phyloP scores from a whole-genome alignment of 2,113 vertebrate species.

The Anthoscopus minutus region DNA sequence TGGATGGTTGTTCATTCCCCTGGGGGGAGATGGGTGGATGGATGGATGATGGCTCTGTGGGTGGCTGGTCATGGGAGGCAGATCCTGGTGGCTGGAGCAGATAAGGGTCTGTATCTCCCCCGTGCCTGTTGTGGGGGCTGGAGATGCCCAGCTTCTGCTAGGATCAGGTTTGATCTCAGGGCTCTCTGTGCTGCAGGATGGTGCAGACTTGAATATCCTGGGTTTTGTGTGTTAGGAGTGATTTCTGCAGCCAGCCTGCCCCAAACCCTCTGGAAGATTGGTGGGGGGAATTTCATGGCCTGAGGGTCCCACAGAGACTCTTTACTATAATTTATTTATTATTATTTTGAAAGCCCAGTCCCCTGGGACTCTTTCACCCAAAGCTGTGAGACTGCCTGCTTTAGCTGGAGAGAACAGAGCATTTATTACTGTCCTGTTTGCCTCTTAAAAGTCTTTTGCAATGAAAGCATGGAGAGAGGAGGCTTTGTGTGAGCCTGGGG shows the following conservation, averaged over 20 bases:
- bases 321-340: not conserved
- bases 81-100: not conserved
- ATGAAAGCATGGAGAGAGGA: not conserved
- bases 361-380: not conserved
- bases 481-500: not conserved
- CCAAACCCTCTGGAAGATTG: not conserved
- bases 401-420: not conserved
- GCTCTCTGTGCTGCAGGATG: not conserved
- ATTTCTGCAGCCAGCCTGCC: not conserved
- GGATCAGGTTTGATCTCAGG: accelerated
- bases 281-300: not conserved
- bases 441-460: not conserved
- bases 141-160: not conserved
- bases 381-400: not conserved
- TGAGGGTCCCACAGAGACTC: not conserved
- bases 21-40: not conserved
- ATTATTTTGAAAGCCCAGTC: not conserved
- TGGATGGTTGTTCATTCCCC: not conserved
- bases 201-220: not conserved
- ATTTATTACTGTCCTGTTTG: not conserved
- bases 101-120: not conserved
- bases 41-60: not conserved
- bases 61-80: not conserved
- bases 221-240: not conserved
- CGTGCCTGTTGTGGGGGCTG: not conserved